Base-by-base conservation (phyloP, 2,113 vertebrate genomes). In the Hydrolagus affinis region DNA sequence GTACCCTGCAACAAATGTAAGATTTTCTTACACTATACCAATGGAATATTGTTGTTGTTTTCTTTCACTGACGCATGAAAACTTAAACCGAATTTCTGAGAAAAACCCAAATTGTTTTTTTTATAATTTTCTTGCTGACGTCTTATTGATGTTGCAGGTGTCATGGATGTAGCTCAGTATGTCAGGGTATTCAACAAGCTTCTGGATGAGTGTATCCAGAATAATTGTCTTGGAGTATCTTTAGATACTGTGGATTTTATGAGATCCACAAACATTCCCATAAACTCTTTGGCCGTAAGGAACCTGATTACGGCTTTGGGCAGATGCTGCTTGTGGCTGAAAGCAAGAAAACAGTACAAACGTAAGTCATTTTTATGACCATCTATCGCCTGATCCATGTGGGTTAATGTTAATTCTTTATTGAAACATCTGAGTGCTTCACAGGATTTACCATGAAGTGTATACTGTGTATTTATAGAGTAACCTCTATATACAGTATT, bases 281-380 rank as follows among this genome's bases (percentile, higher is more conserved):
- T 96, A 74, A 95, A 98, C 76, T 89, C 88, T 68, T 57, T 85
- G 25, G 87, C 93, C 86, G 94, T 98, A 60, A 94, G 93, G 89
- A 90, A 85, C 59, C 93, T 98, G 88, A 92, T 99, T 83, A 93
- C 95, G 85, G 95, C 94, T 89, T 93, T 98, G 88, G 96, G 95
- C 89, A 96, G 94, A 88, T 96, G 94, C 75, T 94, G 92, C 91
- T 88, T 93, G 59, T 99, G 96, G 98, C 91, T 90, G 32, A 96
- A 96, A 78, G 96, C 96, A 28, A 94, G 97, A 86, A 89, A 89
- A 25, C 90, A 96, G 88, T 99, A 97, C 90, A 96, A 92, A 92
- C 90, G 97, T 99, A 91, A 95, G 97, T 93, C 85, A 14, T 87
- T 3, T 0, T 86, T 28, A 14, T 14, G 57, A 23, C n/a, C 15